Conservation (phyloP, 2,888 invertebrate species). For the Melieria picta region DNA sequence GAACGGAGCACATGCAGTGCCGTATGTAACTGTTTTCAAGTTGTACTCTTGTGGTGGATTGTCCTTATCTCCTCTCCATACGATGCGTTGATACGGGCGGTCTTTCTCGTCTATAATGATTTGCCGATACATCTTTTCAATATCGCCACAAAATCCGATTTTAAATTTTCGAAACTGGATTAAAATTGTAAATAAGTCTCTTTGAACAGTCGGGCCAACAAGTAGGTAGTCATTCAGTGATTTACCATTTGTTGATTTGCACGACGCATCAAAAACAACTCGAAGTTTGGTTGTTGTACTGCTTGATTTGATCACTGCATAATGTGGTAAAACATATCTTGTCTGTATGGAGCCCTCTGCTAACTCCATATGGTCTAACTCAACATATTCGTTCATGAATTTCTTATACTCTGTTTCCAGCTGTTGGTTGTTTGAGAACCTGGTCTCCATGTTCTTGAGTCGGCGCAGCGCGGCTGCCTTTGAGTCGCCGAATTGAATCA, state of each 20-base stretch:
- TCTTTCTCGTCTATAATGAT: constrained; percentile 26
- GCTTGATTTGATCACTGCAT: constrained; percentile 33
- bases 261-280: constrained; percentile 37
- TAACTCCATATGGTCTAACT: constrained; percentile 33
- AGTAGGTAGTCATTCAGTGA: constrained; percentile 39
- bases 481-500: constrained; percentile 24
- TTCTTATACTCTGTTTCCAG: constrained; percentile 25
- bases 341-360: neutral
- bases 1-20: constrained; percentile 31
- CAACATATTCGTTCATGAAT: constrained; percentile 31
- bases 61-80: constrained; percentile 29
- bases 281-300: constrained; percentile 39
- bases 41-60: constrained; percentile 21
- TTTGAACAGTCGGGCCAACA: constrained; percentile 36
- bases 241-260: constrained; percentile 28
- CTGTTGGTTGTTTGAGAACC: constrained; percentile 18
- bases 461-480: constrained; percentile 12
- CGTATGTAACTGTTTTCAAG: constrained; percentile 32
- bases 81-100: constrained; percentile 26
- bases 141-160: constrained; percentile 29
- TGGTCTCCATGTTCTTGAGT: constrained; percentile 28
- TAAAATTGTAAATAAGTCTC: constrained; percentile 32
- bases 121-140: constrained; percentile 40
- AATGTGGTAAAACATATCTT: constrained; percentile 36
- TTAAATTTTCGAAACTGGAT: constrained; percentile 28